Base-by-base conservation (phyloP, 2,797 vertebrate genomes). In the Rhadinocentrus ornatus region DNA sequence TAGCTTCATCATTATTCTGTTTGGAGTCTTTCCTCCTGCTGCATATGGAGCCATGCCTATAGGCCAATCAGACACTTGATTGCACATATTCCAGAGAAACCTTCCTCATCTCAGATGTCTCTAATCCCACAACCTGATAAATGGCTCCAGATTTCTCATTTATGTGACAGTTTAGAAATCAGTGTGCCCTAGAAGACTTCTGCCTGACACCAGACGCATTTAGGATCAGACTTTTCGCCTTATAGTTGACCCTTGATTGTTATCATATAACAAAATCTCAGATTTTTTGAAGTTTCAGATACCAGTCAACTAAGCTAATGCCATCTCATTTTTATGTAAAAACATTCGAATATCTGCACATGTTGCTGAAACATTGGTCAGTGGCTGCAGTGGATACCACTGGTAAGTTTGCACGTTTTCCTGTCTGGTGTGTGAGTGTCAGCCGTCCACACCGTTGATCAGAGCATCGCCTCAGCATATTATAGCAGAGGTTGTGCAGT, bases 361-460 rank as follows among this genome's bases (percentile, higher is more conserved):
- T 60, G 52, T 73, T 58, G 54, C 31, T 75, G 60, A 75, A 71
- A 3, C 37, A 65, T 58, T 68, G 62, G 60, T 62, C 48, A 15
- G 56, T 24, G 61, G 66, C 62, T 50, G 27, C 15, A 61, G 26
- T 61, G 66, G 13, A 26, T 75, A 76, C 62, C 70, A 48, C 78
- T 61, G 73, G 11, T 13, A 37, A 12, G 3, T 89, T 86, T 86
- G 81, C 66, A 71, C 65, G 77, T 79, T 77, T 57, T 54, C 44
- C 71, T 66, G 75, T 62, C 67, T 63, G 46, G 62, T 79, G 74
- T 74, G 77, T 76, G 62, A 53, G 69, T 62, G 50, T 82, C 67
- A 72, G 86, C 75, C 86, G 4, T 29, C 27, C 27, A 29, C 27
- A 29, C 27, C 29, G 82, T 85, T 89, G 82, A 91, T 87, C 88